Base-by-base conservation (phyloP, 53 echinoderm and acorn worm species). In the Actinopyga echinites region DNA sequence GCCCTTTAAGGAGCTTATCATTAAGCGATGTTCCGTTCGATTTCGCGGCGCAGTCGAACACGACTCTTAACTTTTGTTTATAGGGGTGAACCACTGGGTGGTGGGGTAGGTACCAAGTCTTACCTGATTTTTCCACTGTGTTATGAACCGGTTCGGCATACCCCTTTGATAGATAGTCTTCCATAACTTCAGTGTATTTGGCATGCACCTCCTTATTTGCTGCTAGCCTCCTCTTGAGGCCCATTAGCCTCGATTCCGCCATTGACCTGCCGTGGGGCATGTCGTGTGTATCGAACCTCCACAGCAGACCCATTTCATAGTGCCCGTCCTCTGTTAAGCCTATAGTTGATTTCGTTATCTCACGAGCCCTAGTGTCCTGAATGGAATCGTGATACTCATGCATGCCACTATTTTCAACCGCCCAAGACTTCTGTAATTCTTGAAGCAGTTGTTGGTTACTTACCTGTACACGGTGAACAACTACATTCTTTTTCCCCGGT, bases 301-400 rank as follows among this genome's bases (percentile, higher is more conserved):
- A 89, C 28, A 84, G 68, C 31, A 89, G 57, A 42, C 84, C 89
- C 89, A 89, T 84, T 44, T 89, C 84, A 60, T 89, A 84, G 34
- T 89, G 89, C 19, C 65, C 28, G 30, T 85, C 77, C 25, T 59
- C 58, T 5, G 56, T 84, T 42, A 74, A 54, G 30, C 38, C 65
- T 45, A 79, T 62, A 43, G 88, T 87, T 32, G 58, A 74, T 26
- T 57, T n/a, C 24, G 53, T 82, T 22, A 87, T 33, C 75, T 83
- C 43, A 26, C 83, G 82, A 57, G 83, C 87, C 36, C 88, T 73
- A 15, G 9, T 62, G 29, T 87, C 88, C 26, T 87, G 69, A 6
- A 74, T 10, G 2, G 88, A 83, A 62, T 87, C 88, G 2, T 87
- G 82, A 19, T 73, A 9, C 8, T 87, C 88, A 33, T 34, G 38